phyloP scores from a whole-genome alignment of 2,888 invertebrate genomes.

The Campopleginae sp. region DNA sequence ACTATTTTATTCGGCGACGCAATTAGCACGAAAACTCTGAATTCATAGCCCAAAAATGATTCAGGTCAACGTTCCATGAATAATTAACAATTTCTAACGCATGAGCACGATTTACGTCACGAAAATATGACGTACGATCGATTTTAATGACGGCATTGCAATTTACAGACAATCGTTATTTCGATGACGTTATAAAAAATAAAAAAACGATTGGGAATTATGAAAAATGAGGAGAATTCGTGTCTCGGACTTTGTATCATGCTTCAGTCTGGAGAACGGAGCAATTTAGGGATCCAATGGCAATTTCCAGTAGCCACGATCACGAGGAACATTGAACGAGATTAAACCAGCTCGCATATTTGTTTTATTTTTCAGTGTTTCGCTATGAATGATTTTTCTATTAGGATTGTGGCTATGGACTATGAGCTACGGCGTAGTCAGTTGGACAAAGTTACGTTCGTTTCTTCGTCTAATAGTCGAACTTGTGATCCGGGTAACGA shows the following conservation, averaged over 20 bases:
- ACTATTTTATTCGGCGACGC: not conserved
- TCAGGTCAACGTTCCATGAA: not conserved
- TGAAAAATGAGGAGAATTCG: not conserved
- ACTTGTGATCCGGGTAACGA: constrained; percentile 37
- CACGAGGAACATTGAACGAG: constrained; percentile 32
- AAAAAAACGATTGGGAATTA: not conserved
- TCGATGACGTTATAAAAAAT: not conserved
- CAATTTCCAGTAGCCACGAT: constrained; percentile 31
- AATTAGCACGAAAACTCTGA: not conserved
- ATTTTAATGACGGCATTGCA: not conserved
- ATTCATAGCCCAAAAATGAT: not conserved
- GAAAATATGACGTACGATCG: not conserved
- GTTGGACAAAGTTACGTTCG: not conserved
- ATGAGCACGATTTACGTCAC: not conserved
- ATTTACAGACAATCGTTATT: not conserved
- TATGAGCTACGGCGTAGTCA: constrained; percentile 9
- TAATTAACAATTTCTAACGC: not conserved
- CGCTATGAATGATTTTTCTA: constrained; percentile 10
- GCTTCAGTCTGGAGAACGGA: not conserved
- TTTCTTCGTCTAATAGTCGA: constrained; percentile 17
- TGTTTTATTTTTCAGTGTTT: constrained; percentile 10
- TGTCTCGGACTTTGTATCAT: not conserved
- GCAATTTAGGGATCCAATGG: constrained; percentile 14
- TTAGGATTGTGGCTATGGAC: constrained; percentile 13
- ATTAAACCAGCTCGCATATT: constrained; percentile 16